Percentiles rank a stretch among this genome's conserved stretches.
Conservation (phyloP, 2,113 vertebrate genomes). For the human (Homo sapiens) region DNA sequence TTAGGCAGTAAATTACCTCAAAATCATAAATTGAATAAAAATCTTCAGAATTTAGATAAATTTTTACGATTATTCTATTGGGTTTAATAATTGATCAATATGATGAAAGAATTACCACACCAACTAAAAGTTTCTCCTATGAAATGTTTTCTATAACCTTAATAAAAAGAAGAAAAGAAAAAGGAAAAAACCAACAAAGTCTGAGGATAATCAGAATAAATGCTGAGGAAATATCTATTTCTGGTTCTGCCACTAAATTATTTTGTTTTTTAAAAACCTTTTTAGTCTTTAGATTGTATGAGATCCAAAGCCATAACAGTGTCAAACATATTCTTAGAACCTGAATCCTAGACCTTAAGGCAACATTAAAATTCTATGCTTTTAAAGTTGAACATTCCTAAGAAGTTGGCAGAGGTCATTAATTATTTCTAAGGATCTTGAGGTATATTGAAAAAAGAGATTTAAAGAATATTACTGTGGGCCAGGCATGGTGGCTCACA, state of each 20-base stretch:
- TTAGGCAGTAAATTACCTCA: not conserved
- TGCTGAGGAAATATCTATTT: not conserved
- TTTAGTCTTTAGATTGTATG: not conserved
- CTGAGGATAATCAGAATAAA: not conserved
- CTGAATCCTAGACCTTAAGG: not conserved
- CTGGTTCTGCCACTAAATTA: not conserved
- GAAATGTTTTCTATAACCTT: not conserved
- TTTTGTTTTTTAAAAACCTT: conserved; percentile 10
- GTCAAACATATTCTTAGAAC: not conserved
- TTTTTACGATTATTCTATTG: not conserved
- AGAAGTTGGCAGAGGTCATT: not conserved
- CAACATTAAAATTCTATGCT: not conserved
- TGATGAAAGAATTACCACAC: not conserved
- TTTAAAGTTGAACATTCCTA: not conserved
- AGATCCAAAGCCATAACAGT: not conserved
- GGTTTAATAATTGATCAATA: not conserved
- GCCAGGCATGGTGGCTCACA: too few relatives aligned
- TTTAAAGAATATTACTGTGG: not conserved
- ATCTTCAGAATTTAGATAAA: not conserved
- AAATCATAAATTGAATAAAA: not conserved
- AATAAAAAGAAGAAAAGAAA: not conserved
- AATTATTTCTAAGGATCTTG: conserved; percentile 22
- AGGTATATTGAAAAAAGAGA: not conserved
- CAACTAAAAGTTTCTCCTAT: not conserved
- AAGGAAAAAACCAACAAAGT: not conserved